Percentiles rank a stretch among this genome's conserved stretches.
Conservation (phyloP, 2,888 invertebrate species). For the Oxyteleia sp. region DNA sequence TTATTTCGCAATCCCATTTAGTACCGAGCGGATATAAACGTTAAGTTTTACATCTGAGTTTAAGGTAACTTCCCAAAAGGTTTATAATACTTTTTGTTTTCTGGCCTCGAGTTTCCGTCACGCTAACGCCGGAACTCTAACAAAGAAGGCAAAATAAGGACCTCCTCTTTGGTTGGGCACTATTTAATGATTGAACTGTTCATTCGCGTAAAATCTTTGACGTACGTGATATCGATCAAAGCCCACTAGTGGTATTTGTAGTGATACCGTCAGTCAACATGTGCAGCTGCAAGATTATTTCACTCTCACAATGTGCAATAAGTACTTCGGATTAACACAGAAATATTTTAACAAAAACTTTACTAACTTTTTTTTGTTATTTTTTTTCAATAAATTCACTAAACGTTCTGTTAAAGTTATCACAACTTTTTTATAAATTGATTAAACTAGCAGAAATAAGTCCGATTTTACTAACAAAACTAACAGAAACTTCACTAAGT, state of each 20-base stretch:
- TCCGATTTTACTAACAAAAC: too few species aligned
- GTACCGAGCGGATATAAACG: slow-evolving; percentile 18
- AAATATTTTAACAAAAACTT: too few species aligned
- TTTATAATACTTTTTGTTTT: slow-evolving; percentile 67
- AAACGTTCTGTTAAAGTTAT: too few species aligned
- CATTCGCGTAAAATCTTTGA: slow-evolving; percentile 48
- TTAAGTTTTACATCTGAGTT: slow-evolving; percentile 55
- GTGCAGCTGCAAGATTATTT: slow-evolving; percentile 63
- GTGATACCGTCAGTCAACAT: slow-evolving; percentile 45
- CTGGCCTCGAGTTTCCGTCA: slow-evolving; percentile 62
- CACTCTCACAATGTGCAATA: not conserved
- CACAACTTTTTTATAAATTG: too few species aligned
- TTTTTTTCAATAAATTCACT: too few species aligned
- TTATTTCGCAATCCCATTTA: slow-evolving; percentile 27
- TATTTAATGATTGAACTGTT: slow-evolving; percentile 59
- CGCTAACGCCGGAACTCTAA: slow-evolving; percentile 64
- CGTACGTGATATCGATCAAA: slow-evolving; percentile 40
- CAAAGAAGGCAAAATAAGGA: slow-evolving; percentile 51
- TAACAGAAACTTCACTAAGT: too few species aligned
- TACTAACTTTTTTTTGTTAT: too few species aligned
- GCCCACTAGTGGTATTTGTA: slow-evolving; percentile 24
- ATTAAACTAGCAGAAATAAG: too few species aligned
- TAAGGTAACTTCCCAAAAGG: slow-evolving; percentile 50
- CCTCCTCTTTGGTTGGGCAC: slow-evolving; percentile 37
- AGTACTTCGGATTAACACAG: not conserved